phyloP scores from a whole-genome alignment of 2,888 invertebrate genomes.

The Drosophila algonquin region DNA sequence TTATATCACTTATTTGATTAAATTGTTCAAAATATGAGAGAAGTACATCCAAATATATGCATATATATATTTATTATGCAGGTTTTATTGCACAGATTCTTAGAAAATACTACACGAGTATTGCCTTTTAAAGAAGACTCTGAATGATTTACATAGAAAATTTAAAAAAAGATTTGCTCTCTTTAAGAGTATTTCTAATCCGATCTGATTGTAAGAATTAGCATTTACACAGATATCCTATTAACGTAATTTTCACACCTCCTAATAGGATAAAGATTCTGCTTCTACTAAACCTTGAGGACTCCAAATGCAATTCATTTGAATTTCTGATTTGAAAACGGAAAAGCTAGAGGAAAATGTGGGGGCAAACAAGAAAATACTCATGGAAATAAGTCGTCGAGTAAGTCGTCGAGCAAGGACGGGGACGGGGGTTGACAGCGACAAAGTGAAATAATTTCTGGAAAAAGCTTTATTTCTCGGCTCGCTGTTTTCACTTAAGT shows the following conservation, averaged over 20 bases:
- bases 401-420: conserved; percentile 3
- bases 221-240: not conserved
- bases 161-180: too few relatives aligned
- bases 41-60: not conserved
- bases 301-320: conserved; percentile 53
- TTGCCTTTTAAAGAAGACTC: too few relatives aligned
- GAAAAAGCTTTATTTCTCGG: conserved; percentile 44
- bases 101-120: too few relatives aligned
- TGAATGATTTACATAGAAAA: too few relatives aligned
- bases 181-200: too few relatives aligned
- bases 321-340: conserved; percentile 45
- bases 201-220: not conserved
- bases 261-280: not conserved
- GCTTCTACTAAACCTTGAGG: conserved; percentile 33
- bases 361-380: conserved; percentile 24
- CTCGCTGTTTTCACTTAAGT: conserved; percentile 29
- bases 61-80: too few relatives aligned
- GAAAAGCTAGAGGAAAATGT: conserved; percentile 3
- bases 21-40: conserved; percentile 31
- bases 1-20: conserved; percentile 43
- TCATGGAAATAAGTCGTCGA: not conserved
- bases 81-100: too few relatives aligned
- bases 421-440: conserved; percentile 6
- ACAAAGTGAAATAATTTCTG: conserved; percentile 69
- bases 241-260: not conserved